Evolutionary conservation across 2,113 vertebrate genomes (phyloP).

Genomic region (Dicaeum eximium): DNA sequence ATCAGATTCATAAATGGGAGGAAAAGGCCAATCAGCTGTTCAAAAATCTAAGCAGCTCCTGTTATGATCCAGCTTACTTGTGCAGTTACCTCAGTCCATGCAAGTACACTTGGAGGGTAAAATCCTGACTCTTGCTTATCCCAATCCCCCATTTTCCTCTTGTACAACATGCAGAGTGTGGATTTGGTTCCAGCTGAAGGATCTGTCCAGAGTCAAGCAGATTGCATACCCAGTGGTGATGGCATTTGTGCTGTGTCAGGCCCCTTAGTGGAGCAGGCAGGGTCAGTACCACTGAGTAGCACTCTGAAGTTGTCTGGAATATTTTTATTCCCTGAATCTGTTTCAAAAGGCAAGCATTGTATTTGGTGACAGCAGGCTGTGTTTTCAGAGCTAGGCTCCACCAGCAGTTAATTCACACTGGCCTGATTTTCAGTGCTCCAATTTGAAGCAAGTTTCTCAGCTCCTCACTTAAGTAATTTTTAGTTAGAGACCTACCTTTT

Average conservation of each 20-base stretch:
- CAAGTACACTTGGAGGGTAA: not conserved
- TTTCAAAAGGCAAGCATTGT: not conserved
- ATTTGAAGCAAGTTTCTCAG: not conserved
- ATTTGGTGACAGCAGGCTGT: not conserved
- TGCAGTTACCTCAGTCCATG: not conserved
- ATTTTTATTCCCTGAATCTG: not conserved
- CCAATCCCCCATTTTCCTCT: not conserved
- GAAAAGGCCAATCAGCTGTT: not conserved
- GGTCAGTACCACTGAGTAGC: not conserved
- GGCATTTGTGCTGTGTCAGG: not conserved
- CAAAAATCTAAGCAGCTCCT: not conserved
- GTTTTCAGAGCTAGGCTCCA: not conserved
- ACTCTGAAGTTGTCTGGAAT: not conserved
- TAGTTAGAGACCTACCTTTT: conserved; percentile 33
- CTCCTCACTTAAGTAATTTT: not conserved
- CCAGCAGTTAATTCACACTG: not conserved
- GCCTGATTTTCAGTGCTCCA: conserved; percentile 14
- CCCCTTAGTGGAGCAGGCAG: not conserved
- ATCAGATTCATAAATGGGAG: not conserved
- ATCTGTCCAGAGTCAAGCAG: not conserved
- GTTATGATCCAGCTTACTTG: not conserved
- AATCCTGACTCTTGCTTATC: not conserved
- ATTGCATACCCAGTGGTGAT: not conserved
- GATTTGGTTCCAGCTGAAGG: not conserved
- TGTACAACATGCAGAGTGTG: not conserved